Evolutionary conservation across 1,140 invertebrate species (phyloP), one percentile per base, ranked within the genome.

Genomic region (Pseudobourletiella spinata): DNA sequence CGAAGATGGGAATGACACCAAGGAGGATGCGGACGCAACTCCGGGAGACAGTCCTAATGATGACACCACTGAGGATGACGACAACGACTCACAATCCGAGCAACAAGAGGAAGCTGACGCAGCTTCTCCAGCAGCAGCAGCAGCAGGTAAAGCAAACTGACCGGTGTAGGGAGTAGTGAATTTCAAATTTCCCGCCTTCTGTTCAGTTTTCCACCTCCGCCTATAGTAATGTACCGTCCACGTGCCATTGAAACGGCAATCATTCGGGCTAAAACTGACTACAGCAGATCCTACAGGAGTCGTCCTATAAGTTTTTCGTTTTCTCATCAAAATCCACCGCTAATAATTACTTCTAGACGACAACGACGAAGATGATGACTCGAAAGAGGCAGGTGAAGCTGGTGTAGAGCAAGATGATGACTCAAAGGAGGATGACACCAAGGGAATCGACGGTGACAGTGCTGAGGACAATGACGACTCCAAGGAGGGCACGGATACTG

Each of bases 391-490:
- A 18, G 52, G 43, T 32, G 57, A 48, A 55, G 61, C 52, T 43
- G 51, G 52, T 6, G 42, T 52, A 51, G 63, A 43, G 14, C 44
- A 57, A 18, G 61, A 57, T 18, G 60, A 54, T 30, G 65, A 57
- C 30, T 30, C 51, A 16, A 65, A 43, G 30, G 63, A 63, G 48
- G 60, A 57, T 8, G 39, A 55, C 16, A 24, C 29, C 20, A 64
- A 63, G 60, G 71, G 64, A 62, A 58, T 39, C 39, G 59, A 57
- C 24, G 51, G n/a, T 29, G 70, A 70, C 69, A 72, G 71, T 65
- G 72, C 71, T 63, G 71, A 70, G 50, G 65, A 66, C 22, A 59
- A n/a, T 58, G 57, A 42, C n/a, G 61, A 32, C 57, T 59, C 42
- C 39, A 63, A 29, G 56, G 70, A 63, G 55, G 72, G 69, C 25